Percentiles rank a stretch among this genome's conserved stretches.
Evolutionary conservation across 2,888 invertebrate genomes (phyloP).

Genomic region (Tridacna gigas): DNA sequence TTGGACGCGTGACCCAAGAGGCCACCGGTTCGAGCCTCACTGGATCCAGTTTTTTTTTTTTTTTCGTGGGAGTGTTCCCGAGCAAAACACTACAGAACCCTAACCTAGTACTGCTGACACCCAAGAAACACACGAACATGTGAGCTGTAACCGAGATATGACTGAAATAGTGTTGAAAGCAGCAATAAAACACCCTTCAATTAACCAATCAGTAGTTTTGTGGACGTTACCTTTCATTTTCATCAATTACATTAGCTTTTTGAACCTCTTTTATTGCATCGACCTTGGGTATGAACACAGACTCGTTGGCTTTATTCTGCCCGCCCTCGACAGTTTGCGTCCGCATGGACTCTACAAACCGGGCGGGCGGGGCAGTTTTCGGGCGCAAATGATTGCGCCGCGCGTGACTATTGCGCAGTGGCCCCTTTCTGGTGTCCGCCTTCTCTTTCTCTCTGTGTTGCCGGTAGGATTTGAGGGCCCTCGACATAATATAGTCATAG

Average conservation of each 20-base stretch:
- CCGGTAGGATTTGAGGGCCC: conserved; percentile 72
- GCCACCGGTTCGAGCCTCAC: too few species aligned
- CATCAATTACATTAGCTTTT: conserved; percentile 60
- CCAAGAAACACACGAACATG: too few species aligned
- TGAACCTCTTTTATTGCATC: conserved; percentile 67
- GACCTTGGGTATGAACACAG: conserved; percentile 35
- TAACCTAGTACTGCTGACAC: too few species aligned
- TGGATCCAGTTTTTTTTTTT: too few species aligned
- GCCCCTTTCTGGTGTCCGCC: conserved; percentile 62
- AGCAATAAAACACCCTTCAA: too few species aligned
- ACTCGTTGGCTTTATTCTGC: conserved; percentile 7
- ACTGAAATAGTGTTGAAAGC: too few species aligned
- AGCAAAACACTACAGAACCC: too few species aligned
- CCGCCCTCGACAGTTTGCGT: conserved; percentile 23
- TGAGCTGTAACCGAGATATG: too few species aligned
- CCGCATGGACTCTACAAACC: conserved; percentile 47
- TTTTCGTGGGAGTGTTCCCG: too few species aligned
- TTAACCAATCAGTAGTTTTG: too few species aligned
- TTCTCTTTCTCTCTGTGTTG: conserved; percentile 70
- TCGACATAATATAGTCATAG: conserved; percentile 75
- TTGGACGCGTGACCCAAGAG: too few species aligned
- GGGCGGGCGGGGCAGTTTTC: conserved; percentile 64
- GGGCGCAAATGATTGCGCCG: conserved; percentile 62
- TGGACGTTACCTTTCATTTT: conserved; percentile 53
- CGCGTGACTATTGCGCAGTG: conserved; percentile 55